phyloP scores from a whole-genome alignment of 2,797 vertebrate species.

The Harpagifer antarcticus region DNA sequence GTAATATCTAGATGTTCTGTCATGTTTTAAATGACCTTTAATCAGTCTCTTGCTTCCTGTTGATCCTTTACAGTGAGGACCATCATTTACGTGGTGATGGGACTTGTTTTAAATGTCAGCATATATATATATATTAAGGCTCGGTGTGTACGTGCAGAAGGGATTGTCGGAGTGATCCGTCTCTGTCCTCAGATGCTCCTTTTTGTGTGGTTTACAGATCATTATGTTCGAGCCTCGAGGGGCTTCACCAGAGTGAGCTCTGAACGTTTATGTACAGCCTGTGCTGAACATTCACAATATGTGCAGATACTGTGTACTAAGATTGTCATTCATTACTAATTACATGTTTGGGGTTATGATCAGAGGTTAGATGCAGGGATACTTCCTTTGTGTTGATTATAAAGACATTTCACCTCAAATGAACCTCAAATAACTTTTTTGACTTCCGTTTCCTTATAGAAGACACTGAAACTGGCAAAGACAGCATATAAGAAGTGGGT shows the following conservation, averaged over 20 bases:
- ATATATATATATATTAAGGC: slow-evolving; percentile 9
- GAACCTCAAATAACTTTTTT: not conserved
- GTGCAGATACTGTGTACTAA: not conserved
- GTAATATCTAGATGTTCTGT: slow-evolving; percentile 26
- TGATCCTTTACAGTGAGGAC: slow-evolving; percentile 11
- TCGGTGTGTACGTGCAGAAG: slow-evolving; percentile 2
- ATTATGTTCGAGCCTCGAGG: no score
- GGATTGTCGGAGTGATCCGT: no score
- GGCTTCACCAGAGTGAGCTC: no score
- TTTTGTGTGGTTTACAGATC: no score
- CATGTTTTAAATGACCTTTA: slow-evolving; percentile 19
- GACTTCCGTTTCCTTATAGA: no score
- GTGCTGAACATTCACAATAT: no score
- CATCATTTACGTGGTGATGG: slow-evolving; percentile 23
- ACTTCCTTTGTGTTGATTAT: no score
- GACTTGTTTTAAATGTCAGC: slow-evolving; percentile 28
- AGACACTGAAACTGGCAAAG: no score
- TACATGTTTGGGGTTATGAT: not conserved
- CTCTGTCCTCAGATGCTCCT: no score
- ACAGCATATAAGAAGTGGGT: no score
- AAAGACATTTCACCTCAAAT: not conserved
- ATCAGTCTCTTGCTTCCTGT: slow-evolving; percentile 14
- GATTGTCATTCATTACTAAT: not conserved
- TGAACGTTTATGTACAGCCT: slow-evolving; percentile 17
- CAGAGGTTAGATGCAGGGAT: not conserved